These are phyloP conservation scores for Arctopsyche grandis DNA, from an alignment of 1,140 invertebrate species.

Conservation along the genomic window DNA sequence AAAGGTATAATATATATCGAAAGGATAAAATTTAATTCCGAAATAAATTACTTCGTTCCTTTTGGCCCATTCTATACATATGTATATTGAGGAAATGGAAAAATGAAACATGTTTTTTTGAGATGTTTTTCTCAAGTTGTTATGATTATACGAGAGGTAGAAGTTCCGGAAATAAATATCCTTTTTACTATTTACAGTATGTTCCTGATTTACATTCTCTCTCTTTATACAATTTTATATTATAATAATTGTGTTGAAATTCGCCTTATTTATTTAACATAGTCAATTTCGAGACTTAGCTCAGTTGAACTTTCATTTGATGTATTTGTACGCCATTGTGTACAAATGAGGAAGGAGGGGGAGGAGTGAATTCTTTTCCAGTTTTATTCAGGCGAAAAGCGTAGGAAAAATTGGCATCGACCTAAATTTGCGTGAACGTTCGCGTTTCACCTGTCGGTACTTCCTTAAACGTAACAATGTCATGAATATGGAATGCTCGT, in stretches of 20 bases:
- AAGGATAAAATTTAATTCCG: too few species aligned
- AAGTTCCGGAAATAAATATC: too few species aligned
- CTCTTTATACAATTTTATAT: neutral
- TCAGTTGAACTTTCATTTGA: neutral
- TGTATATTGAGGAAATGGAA: too few species aligned
- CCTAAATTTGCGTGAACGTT: neutral
- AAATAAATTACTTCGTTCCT: too few species aligned
- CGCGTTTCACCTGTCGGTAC: slow-evolving; percentile 1
- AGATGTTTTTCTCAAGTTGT: too few species aligned
- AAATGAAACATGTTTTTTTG: too few species aligned
- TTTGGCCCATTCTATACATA: too few species aligned
- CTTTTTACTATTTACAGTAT: neutral
- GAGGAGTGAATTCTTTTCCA: neutral
- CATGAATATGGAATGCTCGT: slow-evolving; percentile 10
- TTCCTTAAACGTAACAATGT: slow-evolving; percentile 1
- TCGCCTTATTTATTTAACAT: neutral
- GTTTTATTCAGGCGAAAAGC: too few species aligned
- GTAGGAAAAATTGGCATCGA: neutral
- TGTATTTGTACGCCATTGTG: neutral
- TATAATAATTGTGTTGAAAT: neutral
- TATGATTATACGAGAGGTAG: too few species aligned
- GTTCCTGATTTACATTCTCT: neutral
- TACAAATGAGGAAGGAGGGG: neutral
- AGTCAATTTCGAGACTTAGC: neutral
- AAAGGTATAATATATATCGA: too few species aligned